Percentiles rank a stretch among this genome's conserved stretches.
Evolutionary conservation across 2,888 invertebrate genomes (phyloP).

Genomic region (Oxyteleia sp.): DNA sequence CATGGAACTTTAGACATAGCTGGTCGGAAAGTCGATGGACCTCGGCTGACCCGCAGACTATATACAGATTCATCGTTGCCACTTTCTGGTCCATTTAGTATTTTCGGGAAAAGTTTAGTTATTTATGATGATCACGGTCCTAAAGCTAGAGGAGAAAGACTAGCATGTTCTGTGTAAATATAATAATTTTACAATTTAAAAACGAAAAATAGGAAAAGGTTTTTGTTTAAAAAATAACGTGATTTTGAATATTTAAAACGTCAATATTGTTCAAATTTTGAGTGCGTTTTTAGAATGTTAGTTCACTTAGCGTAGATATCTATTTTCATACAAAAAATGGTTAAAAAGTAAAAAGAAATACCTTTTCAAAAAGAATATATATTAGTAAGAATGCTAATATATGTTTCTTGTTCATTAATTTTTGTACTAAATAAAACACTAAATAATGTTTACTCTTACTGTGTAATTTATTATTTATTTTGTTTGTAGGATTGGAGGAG

Average conservation of each 20-base stretch:
- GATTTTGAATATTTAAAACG: too few relatives aligned
- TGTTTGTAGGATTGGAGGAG: slow-evolving; percentile 90
- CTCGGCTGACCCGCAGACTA: slow-evolving; percentile 91
- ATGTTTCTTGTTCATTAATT: background rate
- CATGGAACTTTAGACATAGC: slow-evolving; percentile 92
- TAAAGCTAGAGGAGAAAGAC: slow-evolving; percentile 94
- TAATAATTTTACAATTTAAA: too few relatives aligned
- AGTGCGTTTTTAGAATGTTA: too few relatives aligned
- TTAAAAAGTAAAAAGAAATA: too few relatives aligned
- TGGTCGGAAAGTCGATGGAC: slow-evolving; percentile 91
- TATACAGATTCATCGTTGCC: slow-evolving; percentile 94
- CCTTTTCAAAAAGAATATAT: too few relatives aligned
- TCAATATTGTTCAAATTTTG: too few relatives aligned
- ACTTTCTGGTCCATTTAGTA: slow-evolving; percentile 92
- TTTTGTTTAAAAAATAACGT: too few relatives aligned
- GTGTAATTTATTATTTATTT: slow-evolving; percentile 25
- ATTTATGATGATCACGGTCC: slow-evolving; percentile 96
- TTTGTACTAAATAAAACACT: background rate
- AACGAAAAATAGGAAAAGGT: too few relatives aligned
- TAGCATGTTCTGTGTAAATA: slow-evolving; percentile 95
- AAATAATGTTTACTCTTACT: background rate
- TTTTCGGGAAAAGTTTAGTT: slow-evolving; percentile 94
- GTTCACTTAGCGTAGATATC: too few relatives aligned
- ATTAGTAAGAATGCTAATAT: too few relatives aligned
- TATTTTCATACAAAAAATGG: too few relatives aligned